Percentiles rank a stretch among this genome's conserved stretches.
Conservation (phyloP, 1,140 invertebrate species). For the Asbolus verrucosus region DNA sequence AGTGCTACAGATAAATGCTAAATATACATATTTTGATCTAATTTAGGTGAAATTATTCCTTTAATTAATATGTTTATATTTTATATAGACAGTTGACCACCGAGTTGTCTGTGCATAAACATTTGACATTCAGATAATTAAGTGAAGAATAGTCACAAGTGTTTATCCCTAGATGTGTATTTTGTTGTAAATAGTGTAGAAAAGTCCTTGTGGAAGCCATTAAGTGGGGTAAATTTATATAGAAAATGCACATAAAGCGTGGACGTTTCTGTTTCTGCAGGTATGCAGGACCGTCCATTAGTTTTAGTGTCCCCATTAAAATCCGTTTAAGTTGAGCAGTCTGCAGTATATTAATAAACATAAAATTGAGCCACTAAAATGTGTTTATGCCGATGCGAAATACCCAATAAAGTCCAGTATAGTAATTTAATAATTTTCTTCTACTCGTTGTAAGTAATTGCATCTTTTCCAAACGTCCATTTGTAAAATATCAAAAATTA, state of each 20-base stretch:
- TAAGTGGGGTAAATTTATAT: constrained; percentile 19
- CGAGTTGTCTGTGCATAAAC: no score
- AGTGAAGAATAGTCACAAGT: no score
- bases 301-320: constrained; percentile 34
- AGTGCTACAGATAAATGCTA: no score
- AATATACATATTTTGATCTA: no score
- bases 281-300: constrained; percentile 35
- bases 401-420: constrained; percentile 33
- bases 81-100: no score
- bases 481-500: constrained; percentile 25
- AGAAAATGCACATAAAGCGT: constrained; percentile 15
- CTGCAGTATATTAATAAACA: constrained; percentile 35
- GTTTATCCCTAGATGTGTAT: no score
- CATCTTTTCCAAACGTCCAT: neutral
- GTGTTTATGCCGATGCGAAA: constrained; percentile 37
- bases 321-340: constrained; percentile 34
- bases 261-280: constrained; percentile 31
- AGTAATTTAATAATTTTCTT: constrained; percentile 35
- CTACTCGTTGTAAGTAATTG: constrained; percentile 16
- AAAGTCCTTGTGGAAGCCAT: neutral
- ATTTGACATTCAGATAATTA: no score
- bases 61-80: no score
- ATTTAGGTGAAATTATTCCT: no score
- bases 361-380: constrained; percentile 39
- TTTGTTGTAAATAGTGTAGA: no score